phyloP scores from a whole-genome alignment of 1,140 invertebrate species.

The Brachionus plicatilis region DNA sequence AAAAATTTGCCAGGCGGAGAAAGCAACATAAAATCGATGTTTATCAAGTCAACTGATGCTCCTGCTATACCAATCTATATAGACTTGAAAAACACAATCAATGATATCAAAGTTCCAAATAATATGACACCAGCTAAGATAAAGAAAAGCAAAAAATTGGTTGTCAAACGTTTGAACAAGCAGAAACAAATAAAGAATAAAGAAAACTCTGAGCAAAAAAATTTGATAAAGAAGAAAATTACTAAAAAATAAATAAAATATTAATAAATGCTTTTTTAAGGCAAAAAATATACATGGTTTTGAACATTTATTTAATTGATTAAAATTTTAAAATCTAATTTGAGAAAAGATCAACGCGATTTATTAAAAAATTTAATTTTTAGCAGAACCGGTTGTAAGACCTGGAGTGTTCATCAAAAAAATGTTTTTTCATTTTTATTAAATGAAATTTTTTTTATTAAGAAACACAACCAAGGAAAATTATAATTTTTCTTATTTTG shows the following conservation, averaged over 20 bases:
- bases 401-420: too few relatives aligned
- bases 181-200: background rate
- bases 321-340: too few relatives aligned
- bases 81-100: background rate
- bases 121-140: slow-evolving; percentile 36
- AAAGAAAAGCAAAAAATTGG: slow-evolving; percentile 24
- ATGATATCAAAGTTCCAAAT: slow-evolving; percentile 21
- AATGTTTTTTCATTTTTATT: too few relatives aligned
- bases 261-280: background rate
- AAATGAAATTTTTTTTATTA: too few relatives aligned
- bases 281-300: background rate
- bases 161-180: background rate
- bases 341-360: too few relatives aligned
- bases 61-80: slow-evolving; percentile 7
- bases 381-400: too few relatives aligned
- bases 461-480: too few relatives aligned
- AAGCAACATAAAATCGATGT: slow-evolving; percentile 18
- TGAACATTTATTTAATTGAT: too few relatives aligned
- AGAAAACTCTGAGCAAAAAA: background rate
- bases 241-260: background rate
- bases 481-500: too few relatives aligned
- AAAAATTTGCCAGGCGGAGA: slow-evolving; percentile 36
- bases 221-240: background rate
- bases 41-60: slow-evolving; percentile 18
- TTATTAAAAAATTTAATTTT: too few relatives aligned